Evolutionary conservation across 64 coral and sea anemone genomes (phyloP), one percentile per base, ranked within the genome.

Genomic region (Montipora foliosa): DNA sequence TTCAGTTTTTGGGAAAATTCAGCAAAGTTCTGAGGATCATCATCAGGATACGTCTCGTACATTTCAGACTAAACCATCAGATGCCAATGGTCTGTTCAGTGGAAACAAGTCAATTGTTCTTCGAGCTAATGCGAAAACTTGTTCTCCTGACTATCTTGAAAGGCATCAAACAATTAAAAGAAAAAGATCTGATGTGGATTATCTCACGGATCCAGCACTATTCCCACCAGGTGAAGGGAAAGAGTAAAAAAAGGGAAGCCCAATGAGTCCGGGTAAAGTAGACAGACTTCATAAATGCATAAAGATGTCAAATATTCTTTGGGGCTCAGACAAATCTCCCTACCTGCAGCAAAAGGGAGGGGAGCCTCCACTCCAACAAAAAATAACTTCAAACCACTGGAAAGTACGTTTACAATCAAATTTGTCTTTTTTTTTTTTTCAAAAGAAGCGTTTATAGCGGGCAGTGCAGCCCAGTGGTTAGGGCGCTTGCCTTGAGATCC

Each of bases 231-330:
- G 14, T 67, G 61, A 47, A 9, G 7, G 3, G 4, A 86, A 19
- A 22, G 45, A 71, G 20, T 16, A 3, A 8, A 86, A 16, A 2
- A 71, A 52, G 49, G 46, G 21, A 37, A 70, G 19, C 46, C 62
- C 82, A 9, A 4, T 67, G 3, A 86, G 82, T 86, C 82, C 82
- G 71, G 64, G 82, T 86, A 9, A 70, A 19, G 61, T 11, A 64
- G 61, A 64, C 61, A 12, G 13, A 12, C 61, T 64, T 12, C 3
- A 64, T 57, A 57, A 8, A 57, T 6, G 53, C 11, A 57, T 57
- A 57, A 37, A 1, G 37, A 37, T 37, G 37, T 57, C 4, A 57
- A 57, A 57, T 57, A 57, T 57, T 37, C 37, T 37, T 37, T 37
- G 37, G 37, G 37, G 2, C 37, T 37, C 37, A 37, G 37, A 37